Conservation (phyloP, 2,888 invertebrate species). For the Barypeithes pellucidus region DNA sequence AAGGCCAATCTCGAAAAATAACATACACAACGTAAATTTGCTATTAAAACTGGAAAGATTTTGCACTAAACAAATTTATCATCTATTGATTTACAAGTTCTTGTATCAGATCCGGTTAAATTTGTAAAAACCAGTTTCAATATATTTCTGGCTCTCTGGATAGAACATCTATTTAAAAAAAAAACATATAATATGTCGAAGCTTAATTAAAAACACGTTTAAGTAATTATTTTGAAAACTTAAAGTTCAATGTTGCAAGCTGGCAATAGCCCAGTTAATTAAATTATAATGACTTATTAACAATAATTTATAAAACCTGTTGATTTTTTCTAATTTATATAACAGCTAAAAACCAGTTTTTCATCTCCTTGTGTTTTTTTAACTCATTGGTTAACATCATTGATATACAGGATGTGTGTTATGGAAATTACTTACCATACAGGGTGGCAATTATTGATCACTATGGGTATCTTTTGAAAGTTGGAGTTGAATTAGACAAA, state of each 20-base stretch:
- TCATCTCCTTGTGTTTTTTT: not conserved
- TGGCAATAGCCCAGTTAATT: not conserved
- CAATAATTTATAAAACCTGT: slow-evolving; percentile 2
- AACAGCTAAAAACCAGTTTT: not conserved
- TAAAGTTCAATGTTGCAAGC: slow-evolving; percentile 9
- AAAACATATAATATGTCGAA: not conserved
- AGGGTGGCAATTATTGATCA: too few species aligned
- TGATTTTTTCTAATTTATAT: not conserved
- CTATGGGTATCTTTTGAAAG: too few species aligned
- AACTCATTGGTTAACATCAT: too few species aligned
- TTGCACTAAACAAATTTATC: too few species aligned
- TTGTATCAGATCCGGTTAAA: too few species aligned
- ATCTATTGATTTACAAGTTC: too few species aligned
- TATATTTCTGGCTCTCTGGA: not conserved
- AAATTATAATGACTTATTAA: not conserved
- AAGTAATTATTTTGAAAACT: not conserved
- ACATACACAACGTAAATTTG: too few species aligned
- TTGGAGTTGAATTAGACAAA: too few species aligned
- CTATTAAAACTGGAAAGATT: too few species aligned
- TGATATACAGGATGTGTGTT: too few species aligned
- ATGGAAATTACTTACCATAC: too few species aligned
- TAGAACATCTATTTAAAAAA: not conserved
- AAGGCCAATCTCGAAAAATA: too few species aligned
- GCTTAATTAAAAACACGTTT: slow-evolving; percentile 6
- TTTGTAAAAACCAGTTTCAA: not conserved